Percentiles rank a stretch among this genome's conserved stretches.
phyloP scores from a whole-genome alignment of 2,797 vertebrate genomes.

The Thalassophryne amazonica region DNA sequence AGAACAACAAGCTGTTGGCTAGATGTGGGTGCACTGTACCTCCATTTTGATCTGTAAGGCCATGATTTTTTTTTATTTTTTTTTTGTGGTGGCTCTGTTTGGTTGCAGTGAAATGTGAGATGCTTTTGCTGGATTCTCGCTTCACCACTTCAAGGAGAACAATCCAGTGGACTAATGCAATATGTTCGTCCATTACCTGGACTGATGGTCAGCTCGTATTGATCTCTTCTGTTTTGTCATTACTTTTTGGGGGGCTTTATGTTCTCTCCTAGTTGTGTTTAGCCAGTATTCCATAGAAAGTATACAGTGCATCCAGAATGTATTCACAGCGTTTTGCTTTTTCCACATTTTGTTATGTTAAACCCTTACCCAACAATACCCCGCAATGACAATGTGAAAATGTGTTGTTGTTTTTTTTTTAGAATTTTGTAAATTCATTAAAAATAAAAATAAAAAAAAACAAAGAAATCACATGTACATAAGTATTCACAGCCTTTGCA shows the following conservation, averaged over 20 bases:
- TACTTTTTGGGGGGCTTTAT: not conserved
- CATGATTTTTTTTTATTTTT: constrained; percentile 36
- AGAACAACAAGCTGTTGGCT: constrained; percentile 1
- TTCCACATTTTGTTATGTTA: no score
- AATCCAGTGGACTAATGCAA: constrained; percentile 71
- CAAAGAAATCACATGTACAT: no score
- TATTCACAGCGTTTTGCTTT: no score
- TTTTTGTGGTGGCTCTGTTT: constrained; percentile 38
- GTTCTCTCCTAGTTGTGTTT: constrained; percentile 38
- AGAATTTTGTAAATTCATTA: no score
- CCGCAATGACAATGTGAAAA: no score
- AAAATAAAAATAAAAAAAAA: no score
- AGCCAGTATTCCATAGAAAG: constrained; percentile 38
- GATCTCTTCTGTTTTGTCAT: constrained; percentile 49
- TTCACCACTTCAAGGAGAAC: constrained; percentile 73
- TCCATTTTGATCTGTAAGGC: constrained; percentile 38
- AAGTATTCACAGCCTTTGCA: no score
- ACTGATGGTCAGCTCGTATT: constrained; percentile 67
- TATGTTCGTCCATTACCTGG: constrained; percentile 70
- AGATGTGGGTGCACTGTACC: constrained; percentile 13
- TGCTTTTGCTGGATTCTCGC: constrained; percentile 73
- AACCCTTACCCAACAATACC: no score
- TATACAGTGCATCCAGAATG: no score
- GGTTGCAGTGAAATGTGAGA: constrained; percentile 67
- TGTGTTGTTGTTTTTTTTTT: no score